Base-by-base conservation (phyloP, 2,888 invertebrate species). In the Hipparchia sbordonii region DNA sequence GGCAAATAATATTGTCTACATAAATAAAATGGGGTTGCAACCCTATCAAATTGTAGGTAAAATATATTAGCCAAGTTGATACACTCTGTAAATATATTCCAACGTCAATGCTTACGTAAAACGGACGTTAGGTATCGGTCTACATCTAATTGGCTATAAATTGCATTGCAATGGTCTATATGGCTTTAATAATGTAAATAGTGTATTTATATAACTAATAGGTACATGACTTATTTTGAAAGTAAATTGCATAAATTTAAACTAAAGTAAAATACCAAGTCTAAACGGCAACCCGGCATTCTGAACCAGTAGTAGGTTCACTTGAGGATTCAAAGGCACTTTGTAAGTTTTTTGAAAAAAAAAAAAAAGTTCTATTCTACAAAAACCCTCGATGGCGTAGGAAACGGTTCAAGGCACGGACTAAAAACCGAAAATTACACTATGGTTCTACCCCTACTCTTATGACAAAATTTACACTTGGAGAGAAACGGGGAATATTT, bases 71-170 rank as follows among this genome's bases (percentile, higher is more conserved):
- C 60, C 60, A 68, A 56, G 46, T 51, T 52, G 33, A 65, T 61
- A 61, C n/a, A 63, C 51, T 61, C 56, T 12, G 69, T 72, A 72
- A 69, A 72, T 59, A 65, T 65, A 51, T 57, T 60, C 65, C n/a
- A 72, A 75, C 74, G 70, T 76, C 72, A 67, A 77, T 68, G 72
- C 72, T 77, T 77, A 72, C 74, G 77, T 75, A 77, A 77, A 77
- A 77, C 75, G 74, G 77, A 77, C 77, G 75, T 72, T 61, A 63
- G 59, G 67, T 76, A 76, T 76, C 72, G 63, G 66, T 61, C 78
- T 77, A 71, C 57, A 71, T 77, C 76, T 79, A 79, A 78, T 79
- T 79, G 79, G 76, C 72, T 75, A 74, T 79, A 79, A 79, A 79
- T 75, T 75, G 76, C 74, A 72, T 73, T 75, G 70, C 65, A 65